These are phyloP conservation scores for Chlamydotis undulata DNA, from an alignment of 2,113 vertebrate genomes.

Conservation along the genomic window DNA sequence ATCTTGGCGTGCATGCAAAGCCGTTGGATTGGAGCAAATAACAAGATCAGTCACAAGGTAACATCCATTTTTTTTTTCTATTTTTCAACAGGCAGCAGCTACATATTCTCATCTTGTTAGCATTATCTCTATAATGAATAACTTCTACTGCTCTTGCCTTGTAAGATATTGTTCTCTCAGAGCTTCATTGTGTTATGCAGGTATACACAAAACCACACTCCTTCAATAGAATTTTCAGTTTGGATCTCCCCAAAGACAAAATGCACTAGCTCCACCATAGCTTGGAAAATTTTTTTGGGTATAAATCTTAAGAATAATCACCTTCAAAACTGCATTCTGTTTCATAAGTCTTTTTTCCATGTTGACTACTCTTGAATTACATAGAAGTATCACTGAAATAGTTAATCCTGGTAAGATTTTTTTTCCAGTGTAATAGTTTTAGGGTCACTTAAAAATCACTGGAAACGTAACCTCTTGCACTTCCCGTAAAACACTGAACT, in stretches of 20 bases:
- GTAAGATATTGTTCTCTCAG: not conserved
- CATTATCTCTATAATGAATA: not conserved
- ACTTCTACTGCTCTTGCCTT: not conserved
- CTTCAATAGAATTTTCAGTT: not conserved
- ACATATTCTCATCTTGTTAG: not conserved
- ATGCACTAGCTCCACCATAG: not conserved
- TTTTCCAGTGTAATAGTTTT: slow-evolving; percentile 53
- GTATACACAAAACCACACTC: not conserved
- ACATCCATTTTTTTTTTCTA: not conserved
- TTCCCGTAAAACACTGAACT: slow-evolving; percentile 64
- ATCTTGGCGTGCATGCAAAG: not conserved
- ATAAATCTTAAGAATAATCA: not conserved
- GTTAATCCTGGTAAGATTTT: slow-evolving; percentile 51
- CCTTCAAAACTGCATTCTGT: not conserved
- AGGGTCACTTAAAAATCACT: slow-evolving; percentile 68
- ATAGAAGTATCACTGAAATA: slow-evolving; percentile 59
- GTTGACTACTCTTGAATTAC: not conserved
- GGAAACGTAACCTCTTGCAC: slow-evolving; percentile 56
- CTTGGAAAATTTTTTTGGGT: not conserved
- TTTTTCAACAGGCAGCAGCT: not conserved
- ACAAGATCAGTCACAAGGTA: not conserved
- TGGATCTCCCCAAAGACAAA: not conserved
- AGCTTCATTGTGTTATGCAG: not conserved
- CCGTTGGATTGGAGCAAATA: not conserved
- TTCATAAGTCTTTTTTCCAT: not conserved